phyloP scores from a whole-genome alignment of 2,797 vertebrate species.

The Rhinella marina region DNA sequence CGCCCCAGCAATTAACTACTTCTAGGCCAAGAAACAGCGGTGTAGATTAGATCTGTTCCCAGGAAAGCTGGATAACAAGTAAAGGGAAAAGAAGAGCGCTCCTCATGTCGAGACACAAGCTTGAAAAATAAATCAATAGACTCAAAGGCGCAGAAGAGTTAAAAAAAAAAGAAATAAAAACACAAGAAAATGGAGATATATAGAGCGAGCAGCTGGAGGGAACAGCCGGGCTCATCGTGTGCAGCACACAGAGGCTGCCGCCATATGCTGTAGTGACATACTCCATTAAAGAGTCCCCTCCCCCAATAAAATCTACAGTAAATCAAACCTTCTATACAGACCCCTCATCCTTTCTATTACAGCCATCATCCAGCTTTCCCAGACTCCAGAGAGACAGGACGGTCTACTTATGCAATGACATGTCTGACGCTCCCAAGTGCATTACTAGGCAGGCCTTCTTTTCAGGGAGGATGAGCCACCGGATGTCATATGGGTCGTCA shows the following conservation, averaged over 20 bases:
- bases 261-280: neutral
- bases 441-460: too few species aligned
- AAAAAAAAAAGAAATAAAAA: neutral
- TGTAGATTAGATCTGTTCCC: too few species aligned
- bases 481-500: too few species aligned
- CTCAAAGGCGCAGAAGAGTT: neutral
- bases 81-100: neutral
- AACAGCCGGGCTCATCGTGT: neutral
- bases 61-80: too few species aligned
- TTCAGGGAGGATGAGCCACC: too few species aligned
- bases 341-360: neutral
- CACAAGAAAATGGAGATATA: neutral
- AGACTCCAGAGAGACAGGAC: neutral
- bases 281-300: neutral
- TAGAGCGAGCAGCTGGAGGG: neutral
- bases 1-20: too few species aligned
- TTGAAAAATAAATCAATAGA: neutral
- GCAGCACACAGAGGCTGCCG: neutral
- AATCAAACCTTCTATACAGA: neutral
- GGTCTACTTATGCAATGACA: neutral
- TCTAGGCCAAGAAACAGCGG: too few species aligned
- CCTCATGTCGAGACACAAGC: neutral
- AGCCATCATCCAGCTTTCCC: neutral
- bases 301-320: neutral
- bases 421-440: too few species aligned